These are phyloP conservation scores for Trematomus bernacchii DNA, from an alignment of 2,797 vertebrate genomes.

Conservation along the genomic window DNA sequence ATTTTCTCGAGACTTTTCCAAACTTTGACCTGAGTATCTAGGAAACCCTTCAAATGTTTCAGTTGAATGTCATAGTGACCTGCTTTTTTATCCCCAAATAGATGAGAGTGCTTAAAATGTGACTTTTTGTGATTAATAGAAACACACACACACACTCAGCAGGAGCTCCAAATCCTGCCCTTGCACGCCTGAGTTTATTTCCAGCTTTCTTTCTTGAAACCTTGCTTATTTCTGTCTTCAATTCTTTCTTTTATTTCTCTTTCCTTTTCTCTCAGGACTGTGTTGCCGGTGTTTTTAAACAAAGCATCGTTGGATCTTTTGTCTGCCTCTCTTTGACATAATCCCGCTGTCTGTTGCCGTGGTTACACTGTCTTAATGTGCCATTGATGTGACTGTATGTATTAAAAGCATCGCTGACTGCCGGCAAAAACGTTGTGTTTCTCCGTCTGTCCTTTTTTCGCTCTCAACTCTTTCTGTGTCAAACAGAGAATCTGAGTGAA, in stretches of 20 bases:
- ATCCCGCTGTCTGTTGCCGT: conserved; percentile 77
- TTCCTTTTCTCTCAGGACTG: conserved; percentile 29
- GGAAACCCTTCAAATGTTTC: too few relatives aligned
- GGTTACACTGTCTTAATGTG: conserved; percentile 80
- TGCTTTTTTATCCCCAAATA: not conserved
- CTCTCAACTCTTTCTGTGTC: not conserved
- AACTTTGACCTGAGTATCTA: too few relatives aligned
- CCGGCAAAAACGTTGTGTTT: conserved; percentile 37
- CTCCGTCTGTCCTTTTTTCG: conserved; percentile 12
- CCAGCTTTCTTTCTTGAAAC: conserved; percentile 14
- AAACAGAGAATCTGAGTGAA: too few relatives aligned
- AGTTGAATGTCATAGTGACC: not conserved
- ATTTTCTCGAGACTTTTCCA: not conserved
- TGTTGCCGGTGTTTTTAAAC: conserved; percentile 47
- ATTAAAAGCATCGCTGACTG: conserved; percentile 69
- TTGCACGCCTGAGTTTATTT: conserved; percentile 3
- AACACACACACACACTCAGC: conserved; percentile 23
- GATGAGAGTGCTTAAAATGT: not conserved
- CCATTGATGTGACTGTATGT: conserved; percentile 73
- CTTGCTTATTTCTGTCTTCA: not conserved
- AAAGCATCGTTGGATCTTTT: conserved; percentile 66
- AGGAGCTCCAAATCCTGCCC: conserved; percentile 22
- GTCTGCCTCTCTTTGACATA: conserved; percentile 66
- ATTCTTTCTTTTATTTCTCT: not conserved
- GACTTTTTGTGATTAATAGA: not conserved